Base-by-base conservation (phyloP, 2,797 vertebrate genomes). In the Amblyraja radiata region DNA sequence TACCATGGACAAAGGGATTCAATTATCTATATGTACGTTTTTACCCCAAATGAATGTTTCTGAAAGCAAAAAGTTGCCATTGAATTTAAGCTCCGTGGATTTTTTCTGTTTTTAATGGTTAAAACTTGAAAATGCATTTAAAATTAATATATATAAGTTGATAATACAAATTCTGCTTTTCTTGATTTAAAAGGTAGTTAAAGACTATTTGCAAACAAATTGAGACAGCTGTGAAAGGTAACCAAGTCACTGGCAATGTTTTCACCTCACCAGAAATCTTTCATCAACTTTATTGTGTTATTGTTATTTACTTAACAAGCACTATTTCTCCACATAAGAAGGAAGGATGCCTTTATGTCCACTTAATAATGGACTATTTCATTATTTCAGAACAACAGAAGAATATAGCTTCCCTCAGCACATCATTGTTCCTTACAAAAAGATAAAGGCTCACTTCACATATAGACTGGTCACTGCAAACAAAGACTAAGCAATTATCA, bases 401-500 rank as follows among this genome's bases (percentile, higher is more conserved):
- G 39, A 91, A 74, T 39, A 3, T 18, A 74, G 46, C 39, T 46
- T 91, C 71, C 90, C 23, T 91, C 90, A 46, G 36, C 21, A 91
- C 54, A 91, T n/a, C 39, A 54, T 74, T 91, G 90, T 46, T 46
- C 68, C 68, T 28, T 36, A 91, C 39, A 91, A 54, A 54, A 91
- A 86, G n/a, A 21, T 13, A 73, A 46, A 54, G 68, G 9, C 71
- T 9, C 21, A 76, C 32, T 63, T 86, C 58, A 63, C 14, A n/a
- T 32, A 86, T 84, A 36, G 79, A 78, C 93, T 94, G 93, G 92
- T 94, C 58, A 86, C 11, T 63, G 93, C 0, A 93, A 74, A 83
- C 93, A 94, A 54, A 23, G 54, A 93, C 91, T 10, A 93, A 4
- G 58, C 0, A 94, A 93, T 80, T 79, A 93, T 63, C 32, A 16